These are phyloP conservation scores for Aphidoletes aphidimyza DNA, from an alignment of 2,888 invertebrate genomes.

Conservation along the genomic window DNA sequence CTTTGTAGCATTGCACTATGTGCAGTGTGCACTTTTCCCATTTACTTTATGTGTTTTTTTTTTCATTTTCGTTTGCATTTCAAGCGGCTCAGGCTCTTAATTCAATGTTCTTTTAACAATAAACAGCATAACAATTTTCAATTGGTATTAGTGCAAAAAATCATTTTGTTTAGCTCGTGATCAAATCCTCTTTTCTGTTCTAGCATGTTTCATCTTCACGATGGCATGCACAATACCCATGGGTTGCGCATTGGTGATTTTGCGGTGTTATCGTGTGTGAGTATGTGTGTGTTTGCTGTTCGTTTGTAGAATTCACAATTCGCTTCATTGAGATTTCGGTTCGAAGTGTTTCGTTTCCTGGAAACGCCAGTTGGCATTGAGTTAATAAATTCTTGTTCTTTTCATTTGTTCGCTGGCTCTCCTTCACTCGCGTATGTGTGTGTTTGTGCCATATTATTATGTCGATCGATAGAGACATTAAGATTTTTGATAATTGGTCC, in stretches of 20 bases:
- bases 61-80: too few species aligned
- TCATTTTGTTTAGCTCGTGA: slow-evolving; percentile 1
- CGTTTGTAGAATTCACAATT: not conserved
- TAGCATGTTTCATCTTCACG: too few species aligned
- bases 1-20: not conserved
- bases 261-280: too few species aligned
- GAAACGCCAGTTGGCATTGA: slow-evolving; percentile 42
- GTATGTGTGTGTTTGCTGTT: not conserved
- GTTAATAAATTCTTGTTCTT: not conserved
- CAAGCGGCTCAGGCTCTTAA: not conserved
- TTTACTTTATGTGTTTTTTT: too few species aligned
- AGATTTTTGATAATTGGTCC: slow-evolving; percentile 49
- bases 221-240: too few species aligned
- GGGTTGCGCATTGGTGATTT: too few species aligned
- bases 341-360: not conserved
- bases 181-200: slow-evolving; percentile 12
- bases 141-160: slow-evolving; percentile 14
- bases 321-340: not conserved
- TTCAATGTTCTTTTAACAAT: not conserved
- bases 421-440: not conserved
- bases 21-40: not conserved
- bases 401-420: not conserved
- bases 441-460: slow-evolving; percentile 30
- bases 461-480: slow-evolving; percentile 45
- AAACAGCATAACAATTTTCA: not conserved